Base-by-base conservation (phyloP, 2,113 vertebrate genomes). In the Scomber colias region DNA sequence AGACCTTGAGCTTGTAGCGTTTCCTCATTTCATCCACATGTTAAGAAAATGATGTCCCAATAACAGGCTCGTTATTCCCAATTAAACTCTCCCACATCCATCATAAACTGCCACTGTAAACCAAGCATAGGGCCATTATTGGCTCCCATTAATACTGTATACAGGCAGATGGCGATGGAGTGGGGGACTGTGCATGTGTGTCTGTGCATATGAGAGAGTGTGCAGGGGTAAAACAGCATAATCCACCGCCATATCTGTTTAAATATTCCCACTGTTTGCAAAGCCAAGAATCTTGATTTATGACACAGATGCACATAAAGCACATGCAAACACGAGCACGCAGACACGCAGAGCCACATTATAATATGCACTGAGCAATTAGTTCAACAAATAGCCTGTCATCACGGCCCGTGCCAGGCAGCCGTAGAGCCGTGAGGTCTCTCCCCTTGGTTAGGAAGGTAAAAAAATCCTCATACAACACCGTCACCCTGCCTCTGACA, bases 61-160 rank as follows among this genome's bases (percentile, higher is more conserved):
- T 94, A 92, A 92, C 81, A 77, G 53, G 75, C 86, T 92, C 87
- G 66, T 93, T 94, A 94, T 94, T 94, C 74, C 92, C 91, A 94
- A 95, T 94, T 95, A 94, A 90, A 86, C 50, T 84, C 76, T 54
- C 80, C 57, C 77, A 81, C 92, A 95, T 95, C 91, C 91, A 93
- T 94, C 93, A 94, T 92, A 89, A 92, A 92, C 56, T 70, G 83
- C 75, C 82, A 85, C 81, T 87, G 86, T 87, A 89, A 90, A 91
- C 82, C 85, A 89, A 88, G 83, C 88, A 64, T 51, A 78, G 86
- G 78, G 65, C 82, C 87, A 90, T 93, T 94, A 92, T 83, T 87
- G 84, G 77, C 64, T 86, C 74, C 89, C 86, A 93, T 94, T 93
- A 94, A 90, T 92, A 89, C 75, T 85, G 86, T 82, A 81, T 87